Base-by-base conservation (phyloP, 1,140 invertebrate genomes). In the Physella acuta region DNA sequence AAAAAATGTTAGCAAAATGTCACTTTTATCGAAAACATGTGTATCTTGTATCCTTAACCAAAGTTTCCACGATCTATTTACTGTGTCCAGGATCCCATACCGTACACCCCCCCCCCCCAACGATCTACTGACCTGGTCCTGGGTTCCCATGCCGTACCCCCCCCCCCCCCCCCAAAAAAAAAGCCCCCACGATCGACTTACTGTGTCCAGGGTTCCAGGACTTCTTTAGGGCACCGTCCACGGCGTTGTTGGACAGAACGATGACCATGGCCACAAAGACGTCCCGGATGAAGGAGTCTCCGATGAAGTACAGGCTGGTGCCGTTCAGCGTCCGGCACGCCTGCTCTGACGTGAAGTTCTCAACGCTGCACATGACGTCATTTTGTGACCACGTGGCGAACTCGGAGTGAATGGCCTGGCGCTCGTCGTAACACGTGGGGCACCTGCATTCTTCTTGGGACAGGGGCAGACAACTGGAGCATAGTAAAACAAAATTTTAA, bases 241-340 rank as follows among this genome's bases (percentile, higher is more conserved):
- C 0, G n/a, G n/a, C n/a, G 17, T 36, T 39, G 34, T 73, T 53
- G 3, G 62, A 63, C 11, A 74, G 70, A 30, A 74, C 14, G 20
- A 71, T 55, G 0, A 71, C 64, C 44, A 71, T 17, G 36, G 73
- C 61, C 16, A 55, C 66, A 36, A 64, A 74, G 14, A 74, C 37
- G 60, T 74, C 70, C 8, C 73, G 52, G 14, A 74, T 59, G 52
- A 74, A 74, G 30, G 73, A 74, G 37, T 74, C 73, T 24, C 73
- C 73, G 3, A 59, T 61, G 33, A 74, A 53, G 49, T 58, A 26
- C 1, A 74, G 26, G 2, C 28, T 65, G 0, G 55, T 61, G 28
- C 70, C 70, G 8, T 62, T 51, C 20, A 74, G 56, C 0, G 70
- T 0, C 1, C 44, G 28, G 37, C 73, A 74, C 24, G 70, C 67